phyloP scores from a whole-genome alignment of 2,888 invertebrate genomes.

The Diplolepis rosae region DNA sequence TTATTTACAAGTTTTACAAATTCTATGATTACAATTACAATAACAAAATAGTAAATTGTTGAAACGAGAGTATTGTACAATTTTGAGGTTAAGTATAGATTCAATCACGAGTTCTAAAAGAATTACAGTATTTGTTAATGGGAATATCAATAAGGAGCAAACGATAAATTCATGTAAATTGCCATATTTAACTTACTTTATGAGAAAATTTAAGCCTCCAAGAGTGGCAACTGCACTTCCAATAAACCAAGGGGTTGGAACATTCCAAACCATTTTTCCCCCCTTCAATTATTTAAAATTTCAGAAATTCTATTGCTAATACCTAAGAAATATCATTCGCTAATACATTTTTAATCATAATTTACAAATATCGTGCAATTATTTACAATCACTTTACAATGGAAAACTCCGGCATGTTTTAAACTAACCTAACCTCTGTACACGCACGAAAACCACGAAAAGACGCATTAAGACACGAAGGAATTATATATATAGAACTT shows the following conservation, averaged over 20 bases:
- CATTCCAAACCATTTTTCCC: not conserved
- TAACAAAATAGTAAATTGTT: too few species aligned
- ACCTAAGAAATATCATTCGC: not conserved
- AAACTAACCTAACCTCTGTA: not conserved
- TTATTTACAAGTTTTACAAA: too few species aligned
- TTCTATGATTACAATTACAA: too few species aligned
- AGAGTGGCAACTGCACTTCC: slow-evolving; percentile 34
- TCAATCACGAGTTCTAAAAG: not conserved
- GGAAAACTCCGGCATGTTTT: not conserved
- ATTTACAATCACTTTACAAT: not conserved
- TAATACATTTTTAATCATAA: not conserved
- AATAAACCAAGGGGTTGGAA: slow-evolving; percentile 31
- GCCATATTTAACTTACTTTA: slow-evolving; percentile 38
- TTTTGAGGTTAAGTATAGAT: not conserved
- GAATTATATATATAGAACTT: too few species aligned
- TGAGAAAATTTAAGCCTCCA: slow-evolving; percentile 32
- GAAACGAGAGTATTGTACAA: too few species aligned
- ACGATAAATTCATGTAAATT: not conserved
- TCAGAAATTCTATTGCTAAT: not conserved
- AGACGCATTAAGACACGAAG: too few species aligned
- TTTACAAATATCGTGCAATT: not conserved
- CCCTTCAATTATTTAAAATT: not conserved
- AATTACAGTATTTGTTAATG: not conserved
- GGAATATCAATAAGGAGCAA: not conserved
- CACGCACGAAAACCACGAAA: too few species aligned